Percentiles rank a stretch among this genome's conserved stretches.
Evolutionary conservation across 1,140 invertebrate genomes (phyloP).

Genomic region (Tetramorium parvispinum): DNA sequence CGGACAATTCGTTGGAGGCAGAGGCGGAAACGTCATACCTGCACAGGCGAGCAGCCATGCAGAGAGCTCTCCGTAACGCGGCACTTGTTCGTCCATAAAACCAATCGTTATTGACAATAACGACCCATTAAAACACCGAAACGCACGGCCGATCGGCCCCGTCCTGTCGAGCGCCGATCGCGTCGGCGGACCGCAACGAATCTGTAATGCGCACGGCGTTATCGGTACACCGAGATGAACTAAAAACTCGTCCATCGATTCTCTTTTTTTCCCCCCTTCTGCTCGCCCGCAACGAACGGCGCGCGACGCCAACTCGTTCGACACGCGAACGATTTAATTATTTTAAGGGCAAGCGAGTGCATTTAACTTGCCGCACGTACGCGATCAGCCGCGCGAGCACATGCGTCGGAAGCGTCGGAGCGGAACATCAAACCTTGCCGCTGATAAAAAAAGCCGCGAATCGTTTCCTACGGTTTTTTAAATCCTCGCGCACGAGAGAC

Average conservation of each 20-base stretch:
- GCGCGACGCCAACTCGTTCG: slow-evolving; percentile 30
- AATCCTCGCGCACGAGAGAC: slow-evolving; percentile 61
- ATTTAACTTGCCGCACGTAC: slow-evolving; percentile 46
- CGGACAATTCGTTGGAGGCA: slow-evolving; percentile 42
- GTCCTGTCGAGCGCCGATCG: slow-evolving; percentile 11
- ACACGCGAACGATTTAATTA: slow-evolving; percentile 65
- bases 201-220: slow-evolving; percentile 55
- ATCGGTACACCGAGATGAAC: slow-evolving; percentile 26
- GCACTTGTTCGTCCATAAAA: slow-evolving; percentile 69
- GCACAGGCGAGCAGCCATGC: slow-evolving; percentile 22
- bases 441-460: slow-evolving; percentile 63
- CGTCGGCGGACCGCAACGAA: slow-evolving; percentile 57
- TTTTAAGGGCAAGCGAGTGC: slow-evolving; percentile 61
- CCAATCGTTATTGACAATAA: slow-evolving; percentile 77
- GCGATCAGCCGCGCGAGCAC: background rate
- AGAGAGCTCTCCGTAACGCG: slow-evolving; percentile 36
- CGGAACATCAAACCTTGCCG: slow-evolving; percentile 58
- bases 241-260: slow-evolving; percentile 60
- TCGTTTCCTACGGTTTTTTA: slow-evolving; percentile 62
- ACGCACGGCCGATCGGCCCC: slow-evolving; percentile 19
- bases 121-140: slow-evolving; percentile 73
- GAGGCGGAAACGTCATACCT: slow-evolving; percentile 59
- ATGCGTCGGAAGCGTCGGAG: slow-evolving; percentile 34
- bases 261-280: background rate
- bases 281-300: background rate